Percentiles rank a stretch among this genome's conserved stretches.
phyloP scores from a whole-genome alignment of 2,888 invertebrate genomes.

The Morinoia aosen region DNA sequence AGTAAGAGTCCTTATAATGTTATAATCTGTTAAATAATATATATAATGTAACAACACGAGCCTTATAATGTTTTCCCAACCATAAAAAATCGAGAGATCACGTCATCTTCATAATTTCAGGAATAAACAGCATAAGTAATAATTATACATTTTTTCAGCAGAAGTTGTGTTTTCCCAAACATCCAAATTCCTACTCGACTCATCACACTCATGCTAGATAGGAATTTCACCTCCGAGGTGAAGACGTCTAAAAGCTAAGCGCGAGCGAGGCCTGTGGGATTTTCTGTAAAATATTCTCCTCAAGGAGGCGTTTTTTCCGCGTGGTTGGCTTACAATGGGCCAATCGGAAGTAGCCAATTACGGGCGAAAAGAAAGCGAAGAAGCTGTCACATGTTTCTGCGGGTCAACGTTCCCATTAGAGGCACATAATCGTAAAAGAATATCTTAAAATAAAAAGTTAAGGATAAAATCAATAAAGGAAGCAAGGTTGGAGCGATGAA shows the following conservation, averaged over 20 bases:
- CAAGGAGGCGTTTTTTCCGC: neutral
- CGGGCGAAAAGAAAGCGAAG: neutral
- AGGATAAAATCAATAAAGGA: neutral
- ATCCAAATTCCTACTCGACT: neutral
- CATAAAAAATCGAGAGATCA: too few species aligned
- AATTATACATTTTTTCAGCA: too few species aligned
- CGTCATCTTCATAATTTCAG: too few species aligned
- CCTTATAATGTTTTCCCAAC: too few species aligned
- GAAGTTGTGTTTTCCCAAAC: too few species aligned
- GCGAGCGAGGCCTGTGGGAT: neutral
- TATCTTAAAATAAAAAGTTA: neutral
- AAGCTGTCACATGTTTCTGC: neutral
- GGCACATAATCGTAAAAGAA: neutral
- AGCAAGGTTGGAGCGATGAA: neutral
- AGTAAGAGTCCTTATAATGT: too few species aligned
- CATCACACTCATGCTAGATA: neutral
- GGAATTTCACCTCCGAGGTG: neutral
- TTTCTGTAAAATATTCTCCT: neutral
- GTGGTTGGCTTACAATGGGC: neutral
- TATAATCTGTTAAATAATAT: too few species aligned
- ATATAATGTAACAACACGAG: too few species aligned
- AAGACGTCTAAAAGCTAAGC: neutral
- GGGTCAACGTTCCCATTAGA: neutral
- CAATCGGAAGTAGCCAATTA: constrained; percentile 25
- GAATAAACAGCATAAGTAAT: too few species aligned